A percentile compares a stretch with the other conserved stretches of the same genome.
Conservation (phyloP, 2,113 vertebrate species). For the Castor canadensis region DNA sequence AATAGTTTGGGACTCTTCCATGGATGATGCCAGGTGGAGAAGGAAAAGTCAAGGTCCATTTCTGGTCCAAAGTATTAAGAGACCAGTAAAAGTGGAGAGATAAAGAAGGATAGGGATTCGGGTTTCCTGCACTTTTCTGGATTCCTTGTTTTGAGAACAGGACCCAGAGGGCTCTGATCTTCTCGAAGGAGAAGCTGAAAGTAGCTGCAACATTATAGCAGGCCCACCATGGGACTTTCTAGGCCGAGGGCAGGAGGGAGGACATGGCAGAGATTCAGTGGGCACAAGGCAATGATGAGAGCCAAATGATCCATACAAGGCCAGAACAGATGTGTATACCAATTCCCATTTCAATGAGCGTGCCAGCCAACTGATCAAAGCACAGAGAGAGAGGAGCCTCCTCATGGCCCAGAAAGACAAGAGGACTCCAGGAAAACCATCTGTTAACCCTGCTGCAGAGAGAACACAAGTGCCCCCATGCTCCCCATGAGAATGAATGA, state of each 20-base stretch:
- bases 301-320: background rate
- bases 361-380: background rate
- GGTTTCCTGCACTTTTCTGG: background rate
- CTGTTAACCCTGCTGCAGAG: no score
- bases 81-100: background rate
- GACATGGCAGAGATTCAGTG: background rate
- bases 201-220: background rate
- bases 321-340: background rate
- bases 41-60: background rate
- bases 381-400: background rate
- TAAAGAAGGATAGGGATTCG: background rate
- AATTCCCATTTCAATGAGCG: background rate
- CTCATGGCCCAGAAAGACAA: background rate
- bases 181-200: background rate
- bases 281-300: background rate
- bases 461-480: background rate
- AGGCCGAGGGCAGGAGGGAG: background rate
- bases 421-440: background rate
- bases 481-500: background rate
- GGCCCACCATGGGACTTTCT: background rate
- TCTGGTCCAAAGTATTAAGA: background rate
- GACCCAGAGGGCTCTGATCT: background rate
- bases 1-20: background rate
- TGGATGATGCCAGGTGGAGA: background rate
- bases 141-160: background rate